Base-by-base conservation (phyloP, 2,888 invertebrate species). In the Sinohyriopsis cumingii region DNA sequence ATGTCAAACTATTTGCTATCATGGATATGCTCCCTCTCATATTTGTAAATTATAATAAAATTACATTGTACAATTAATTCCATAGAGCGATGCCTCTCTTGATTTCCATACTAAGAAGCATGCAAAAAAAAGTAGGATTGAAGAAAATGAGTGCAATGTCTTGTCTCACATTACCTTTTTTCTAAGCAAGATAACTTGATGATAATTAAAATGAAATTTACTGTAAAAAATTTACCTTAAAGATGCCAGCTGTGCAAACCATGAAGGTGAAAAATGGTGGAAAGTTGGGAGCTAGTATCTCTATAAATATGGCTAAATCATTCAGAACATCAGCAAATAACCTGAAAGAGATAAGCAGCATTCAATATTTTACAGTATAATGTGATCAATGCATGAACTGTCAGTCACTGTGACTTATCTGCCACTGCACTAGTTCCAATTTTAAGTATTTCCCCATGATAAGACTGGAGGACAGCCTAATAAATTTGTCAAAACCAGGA, bases 301-400 rank as follows among this genome's bases (percentile, higher is more conserved):
- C 98, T 67, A 98, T 92, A 80, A 94, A 94, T 93, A 97, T 95
- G 0, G 98, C 96, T 57, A 93, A 87, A 91, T 99, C 98, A 90
- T 99, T 98, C 18, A 98, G 89, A 68, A 95, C 92, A 90, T 99
- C 99, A 19, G 99, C 99, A 90, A 96, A 95, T 55, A 98, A 91
- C 65, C 91, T 90, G 82, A 19, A 82, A 73, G 67, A 61, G 55
- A 64, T 68, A 71, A 65, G 18, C 25, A 61, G 63, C 64, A 54
- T 18, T 45, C 65, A 28, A 28, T 59, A 59, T 59, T 20, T 24
- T 19, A 59, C 22, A 22, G n/a, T 22, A 25, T 28, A 24, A 0
- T 25, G 12, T 62, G n/a, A n/a, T 28, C 33, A 28, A 25, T 12
- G 33, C 28, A 24, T 62, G 45, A 45, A 45, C 12, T 45, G 12